A percentile compares a stretch with the other conserved stretches of the same genome.
Evolutionary conservation across 2,888 invertebrate genomes (phyloP).

Genomic region (Drosophila rellima): DNA sequence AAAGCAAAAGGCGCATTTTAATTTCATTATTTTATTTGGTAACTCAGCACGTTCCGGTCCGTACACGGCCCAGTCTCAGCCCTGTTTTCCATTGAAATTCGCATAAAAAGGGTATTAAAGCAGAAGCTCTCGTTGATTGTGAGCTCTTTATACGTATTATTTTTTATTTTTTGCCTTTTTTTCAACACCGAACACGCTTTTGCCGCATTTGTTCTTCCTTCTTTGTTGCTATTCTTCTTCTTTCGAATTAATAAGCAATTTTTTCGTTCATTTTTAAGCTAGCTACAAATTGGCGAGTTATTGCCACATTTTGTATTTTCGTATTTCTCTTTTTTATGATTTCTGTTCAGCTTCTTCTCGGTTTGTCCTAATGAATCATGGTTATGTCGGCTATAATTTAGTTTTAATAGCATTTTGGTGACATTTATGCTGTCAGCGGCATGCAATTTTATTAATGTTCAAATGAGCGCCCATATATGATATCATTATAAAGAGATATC

Average conservation of each 20-base stretch:
- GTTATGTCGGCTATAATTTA: conserved; percentile 79
- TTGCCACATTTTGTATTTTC: conserved; percentile 59
- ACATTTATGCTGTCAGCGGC: conserved; percentile 81
- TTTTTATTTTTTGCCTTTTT: conserved; percentile 62
- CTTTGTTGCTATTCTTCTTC: conserved; percentile 37
- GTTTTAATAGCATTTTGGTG: conserved; percentile 80
- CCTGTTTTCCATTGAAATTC: conserved; percentile 61
- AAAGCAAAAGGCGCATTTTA: conserved; percentile 72
- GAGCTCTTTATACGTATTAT: conserved; percentile 13
- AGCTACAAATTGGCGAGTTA: conserved; percentile 75
- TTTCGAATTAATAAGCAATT: conserved; percentile 73
- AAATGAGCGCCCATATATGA: conserved; percentile 67
- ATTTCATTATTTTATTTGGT: conserved; percentile 69
- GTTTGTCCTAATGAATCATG: conserved; percentile 72
- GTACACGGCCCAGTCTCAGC: conserved; percentile 1
- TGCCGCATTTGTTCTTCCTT: conserved; percentile 41
- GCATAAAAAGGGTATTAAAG: conserved; percentile 72
- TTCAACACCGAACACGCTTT: conserved; percentile 60
- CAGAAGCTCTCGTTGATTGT: conserved; percentile 55
- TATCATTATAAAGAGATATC: conserved; percentile 74
- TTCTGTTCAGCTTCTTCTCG: conserved; percentile 38
- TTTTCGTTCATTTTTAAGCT: conserved; percentile 60
- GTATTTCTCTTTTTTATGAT: conserved; percentile 42
- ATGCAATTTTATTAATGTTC: conserved; percentile 78
- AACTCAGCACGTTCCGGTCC: conserved; percentile 26